phyloP scores from a whole-genome alignment of 2,888 invertebrate genomes.

The Azorinus chamasolen region DNA sequence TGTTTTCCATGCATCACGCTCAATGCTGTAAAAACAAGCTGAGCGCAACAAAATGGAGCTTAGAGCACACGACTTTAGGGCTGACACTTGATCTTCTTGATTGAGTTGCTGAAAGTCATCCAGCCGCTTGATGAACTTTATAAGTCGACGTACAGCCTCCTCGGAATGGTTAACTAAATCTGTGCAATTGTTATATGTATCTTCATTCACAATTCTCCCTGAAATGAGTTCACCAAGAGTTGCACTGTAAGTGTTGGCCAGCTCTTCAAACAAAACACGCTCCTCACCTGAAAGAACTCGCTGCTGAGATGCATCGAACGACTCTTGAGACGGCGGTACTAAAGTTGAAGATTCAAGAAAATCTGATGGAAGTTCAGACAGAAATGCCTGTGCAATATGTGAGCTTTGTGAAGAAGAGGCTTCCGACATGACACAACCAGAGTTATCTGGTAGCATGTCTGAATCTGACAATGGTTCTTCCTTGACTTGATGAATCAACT shows the following conservation, averaged over 20 bases:
- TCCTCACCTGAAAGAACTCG: constrained; percentile 69
- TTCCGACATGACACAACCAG: constrained; percentile 19
- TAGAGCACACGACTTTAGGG: constrained; percentile 91
- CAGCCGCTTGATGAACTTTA: constrained; percentile 89
- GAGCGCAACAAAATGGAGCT: constrained; percentile 93
- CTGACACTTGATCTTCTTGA: constrained; percentile 96
- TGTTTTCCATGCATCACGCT: constrained; percentile 94
- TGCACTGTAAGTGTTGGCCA: constrained; percentile 71
- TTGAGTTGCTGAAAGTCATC: constrained; percentile 96
- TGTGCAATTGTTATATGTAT: constrained; percentile 85
- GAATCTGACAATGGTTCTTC: constrained; percentile 69
- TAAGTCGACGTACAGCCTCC: constrained; percentile 93
- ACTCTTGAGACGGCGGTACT: constrained; percentile 2
- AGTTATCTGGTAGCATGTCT: constrained; percentile 54
- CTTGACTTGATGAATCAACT: constrained; percentile 45
- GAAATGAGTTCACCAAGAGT: constrained; percentile 73
- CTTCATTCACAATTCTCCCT: constrained; percentile 35
- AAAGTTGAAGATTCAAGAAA: neutral
- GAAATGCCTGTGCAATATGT: neutral
- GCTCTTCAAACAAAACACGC: constrained; percentile 64
- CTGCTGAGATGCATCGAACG: constrained; percentile 66
- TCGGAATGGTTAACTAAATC: constrained; percentile 91
- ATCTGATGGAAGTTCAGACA: neutral
- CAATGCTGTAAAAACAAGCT: constrained; percentile 96
- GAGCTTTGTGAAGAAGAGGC: neutral